These are phyloP conservation scores for Drosophila bocqueti DNA, from an alignment of 1,140 invertebrate genomes.

Conservation along the genomic window DNA sequence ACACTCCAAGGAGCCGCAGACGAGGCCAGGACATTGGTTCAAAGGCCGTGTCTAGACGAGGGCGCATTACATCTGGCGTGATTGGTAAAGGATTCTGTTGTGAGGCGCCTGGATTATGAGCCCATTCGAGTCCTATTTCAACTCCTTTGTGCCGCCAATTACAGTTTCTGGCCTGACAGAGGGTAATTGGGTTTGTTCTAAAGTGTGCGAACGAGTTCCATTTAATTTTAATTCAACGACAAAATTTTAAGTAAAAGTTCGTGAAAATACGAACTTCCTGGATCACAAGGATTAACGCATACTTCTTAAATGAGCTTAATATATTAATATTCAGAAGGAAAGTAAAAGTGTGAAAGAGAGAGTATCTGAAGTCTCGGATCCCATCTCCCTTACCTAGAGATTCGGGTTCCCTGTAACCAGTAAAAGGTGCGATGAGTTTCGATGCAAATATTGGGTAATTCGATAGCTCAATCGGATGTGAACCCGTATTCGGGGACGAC, in stretches of 20 bases:
- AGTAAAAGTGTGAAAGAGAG: background rate
- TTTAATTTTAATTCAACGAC: background rate
- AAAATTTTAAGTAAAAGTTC: too few species aligned
- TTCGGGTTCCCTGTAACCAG: background rate
- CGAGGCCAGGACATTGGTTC: constrained; percentile 31
- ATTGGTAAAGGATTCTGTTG: constrained; percentile 30
- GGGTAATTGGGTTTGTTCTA: constrained; percentile 9
- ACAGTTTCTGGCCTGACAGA: background rate
- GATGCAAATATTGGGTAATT: constrained; percentile 30
- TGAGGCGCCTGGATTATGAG: constrained; percentile 11
- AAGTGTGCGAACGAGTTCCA: background rate
- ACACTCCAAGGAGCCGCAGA: constrained; percentile 36
- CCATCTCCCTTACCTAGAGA: background rate
- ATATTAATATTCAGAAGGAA: background rate
- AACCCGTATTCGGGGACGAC: constrained; percentile 7
- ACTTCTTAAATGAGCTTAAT: background rate
- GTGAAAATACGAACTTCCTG: too few species aligned
- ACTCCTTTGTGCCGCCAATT: constrained; percentile 14
- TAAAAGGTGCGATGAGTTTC: constrained; percentile 21
- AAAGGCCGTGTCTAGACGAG: constrained; percentile 45
- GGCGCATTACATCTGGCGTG: constrained; percentile 24
- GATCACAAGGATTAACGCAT: too few species aligned
- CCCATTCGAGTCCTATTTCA: constrained; percentile 10
- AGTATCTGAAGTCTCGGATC: background rate
- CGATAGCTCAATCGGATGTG: constrained; percentile 26